Conservation (phyloP, 1,140 invertebrate genomes). For the Akabosia matsudoensis region DNA sequence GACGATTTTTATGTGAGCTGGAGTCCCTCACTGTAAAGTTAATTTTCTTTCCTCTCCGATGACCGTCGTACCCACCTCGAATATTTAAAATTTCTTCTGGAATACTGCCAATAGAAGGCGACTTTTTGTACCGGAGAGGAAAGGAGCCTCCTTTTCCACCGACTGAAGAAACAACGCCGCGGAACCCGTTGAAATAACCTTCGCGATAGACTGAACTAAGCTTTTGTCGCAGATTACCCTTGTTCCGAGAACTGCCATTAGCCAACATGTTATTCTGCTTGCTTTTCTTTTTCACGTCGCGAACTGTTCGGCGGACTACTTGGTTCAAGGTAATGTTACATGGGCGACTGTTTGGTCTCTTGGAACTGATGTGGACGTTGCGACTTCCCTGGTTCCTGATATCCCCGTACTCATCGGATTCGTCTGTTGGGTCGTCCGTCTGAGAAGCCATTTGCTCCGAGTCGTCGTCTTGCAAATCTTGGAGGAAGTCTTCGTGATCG, state of each 20-base stretch:
- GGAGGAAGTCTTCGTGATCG: background rate
- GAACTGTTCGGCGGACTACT: constrained; percentile 32
- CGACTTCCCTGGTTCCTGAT: background rate
- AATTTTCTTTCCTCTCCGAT: background rate
- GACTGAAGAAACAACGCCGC: background rate
- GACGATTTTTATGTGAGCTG: background rate
- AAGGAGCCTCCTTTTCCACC: constrained; percentile 12
- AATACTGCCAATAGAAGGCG: background rate
- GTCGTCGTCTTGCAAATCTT: constrained; percentile 8
- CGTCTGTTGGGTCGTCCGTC: constrained; percentile 26
- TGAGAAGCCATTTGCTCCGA: background rate
- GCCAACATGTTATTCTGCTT: background rate
- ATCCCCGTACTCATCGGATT: constrained; percentile 35
- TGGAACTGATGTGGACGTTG: too few species aligned
- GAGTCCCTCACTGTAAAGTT: background rate
- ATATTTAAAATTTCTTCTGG: background rate
- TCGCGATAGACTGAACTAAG: constrained; percentile 27
- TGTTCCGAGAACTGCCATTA: background rate
- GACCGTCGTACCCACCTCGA: background rate
- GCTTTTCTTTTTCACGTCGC: constrained; percentile 36
- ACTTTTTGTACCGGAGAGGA: background rate
- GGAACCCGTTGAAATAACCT: background rate
- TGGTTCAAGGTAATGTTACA: background rate
- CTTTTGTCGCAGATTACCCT: background rate
- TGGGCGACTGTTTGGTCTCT: background rate